Percentiles rank a stretch among this genome's conserved stretches.
Conservation (phyloP, 2,888 invertebrate species). For the Dexiosoma caninum region DNA sequence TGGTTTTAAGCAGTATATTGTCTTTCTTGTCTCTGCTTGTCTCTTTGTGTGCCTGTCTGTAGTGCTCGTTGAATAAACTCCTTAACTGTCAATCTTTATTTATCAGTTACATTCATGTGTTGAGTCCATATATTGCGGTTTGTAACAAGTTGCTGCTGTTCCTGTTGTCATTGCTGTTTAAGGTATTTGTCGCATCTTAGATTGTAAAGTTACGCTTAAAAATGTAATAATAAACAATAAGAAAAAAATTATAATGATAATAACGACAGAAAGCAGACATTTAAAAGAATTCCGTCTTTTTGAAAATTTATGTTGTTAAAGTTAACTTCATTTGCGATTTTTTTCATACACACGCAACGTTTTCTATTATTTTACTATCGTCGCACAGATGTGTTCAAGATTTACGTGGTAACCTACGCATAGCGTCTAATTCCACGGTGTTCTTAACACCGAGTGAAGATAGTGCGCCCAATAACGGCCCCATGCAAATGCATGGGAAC, state of each 20-base stretch:
- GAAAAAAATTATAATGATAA: too few species aligned
- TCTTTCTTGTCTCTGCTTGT: background rate
- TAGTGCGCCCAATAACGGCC: too few species aligned
- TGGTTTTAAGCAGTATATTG: conserved; percentile 3
- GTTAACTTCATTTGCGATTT: too few species aligned
- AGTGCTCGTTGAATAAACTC: conserved; percentile 33
- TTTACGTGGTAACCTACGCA: too few species aligned
- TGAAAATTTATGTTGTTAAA: too few species aligned
- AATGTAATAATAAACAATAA: background rate
- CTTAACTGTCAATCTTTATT: conserved; percentile 61
- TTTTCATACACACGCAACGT: too few species aligned
- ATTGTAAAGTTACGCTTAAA: conserved; percentile 45
- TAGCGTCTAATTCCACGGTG: too few species aligned
- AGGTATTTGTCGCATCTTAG: conserved; percentile 55
- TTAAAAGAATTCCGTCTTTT: background rate
- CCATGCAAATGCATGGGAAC: too few species aligned
- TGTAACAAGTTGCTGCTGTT: conserved; percentile 44
- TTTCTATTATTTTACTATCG: too few species aligned
- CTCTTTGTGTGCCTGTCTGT: conserved; percentile 29
- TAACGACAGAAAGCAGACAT: background rate
- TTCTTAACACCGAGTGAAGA: too few species aligned
- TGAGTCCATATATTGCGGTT: conserved; percentile 28
- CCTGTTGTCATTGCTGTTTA: conserved; percentile 39
- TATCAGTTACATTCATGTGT: conserved; percentile 47
- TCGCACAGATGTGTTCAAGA: too few species aligned